Evolutionary conservation across 2,113 vertebrate species (phyloP), one percentile per base, ranked within the genome.

Genomic region (Passer montanus): DNA sequence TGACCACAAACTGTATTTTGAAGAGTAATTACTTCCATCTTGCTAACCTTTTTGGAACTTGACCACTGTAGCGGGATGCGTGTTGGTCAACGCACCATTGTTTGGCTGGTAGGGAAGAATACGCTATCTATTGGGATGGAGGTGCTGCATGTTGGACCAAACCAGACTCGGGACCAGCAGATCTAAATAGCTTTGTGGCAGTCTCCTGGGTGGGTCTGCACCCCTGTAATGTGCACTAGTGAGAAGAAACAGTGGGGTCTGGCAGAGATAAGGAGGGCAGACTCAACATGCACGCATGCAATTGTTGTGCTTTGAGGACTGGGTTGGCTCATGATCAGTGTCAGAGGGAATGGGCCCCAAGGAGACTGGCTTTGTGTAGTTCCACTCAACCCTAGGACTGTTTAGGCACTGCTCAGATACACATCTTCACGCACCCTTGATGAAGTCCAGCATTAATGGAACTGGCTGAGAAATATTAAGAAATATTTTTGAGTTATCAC

Each of bases 211-310:
- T 50, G 13, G 16, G 6, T 84, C 52, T 86, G 58, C 24, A 60
- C 24, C 21, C 13, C 13, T 58, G 26, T 44, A 41, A n/a, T 6
- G 17, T 3, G 10, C 11, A 9, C 16, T 33, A 52, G n/a, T 19
- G 44, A 60, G 84, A 74, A 70, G 56, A 83, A 90, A 44, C 19
- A 50, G 27, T 6, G 46, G 15, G 15, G 14, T 63, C 33, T 89
- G 72, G 67, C 53, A 56, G 59, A 84, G 46, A 33, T 9, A 24
- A 75, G 7, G 24, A 76, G 58, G 35, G 72, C 52, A 68, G n/a
- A 41, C 8, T 37, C 1, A 3, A 16, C 1, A 1, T 14, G 39
- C 21, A 26, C 0, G 0, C 20, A 56, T 0, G 0, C 1, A 3
- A 10, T 28, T 30, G 35, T 20, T 59, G 33, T 56, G 15, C 79